Conservation (phyloP, 2,797 vertebrate genomes). For the Gambelia wislizenii region DNA sequence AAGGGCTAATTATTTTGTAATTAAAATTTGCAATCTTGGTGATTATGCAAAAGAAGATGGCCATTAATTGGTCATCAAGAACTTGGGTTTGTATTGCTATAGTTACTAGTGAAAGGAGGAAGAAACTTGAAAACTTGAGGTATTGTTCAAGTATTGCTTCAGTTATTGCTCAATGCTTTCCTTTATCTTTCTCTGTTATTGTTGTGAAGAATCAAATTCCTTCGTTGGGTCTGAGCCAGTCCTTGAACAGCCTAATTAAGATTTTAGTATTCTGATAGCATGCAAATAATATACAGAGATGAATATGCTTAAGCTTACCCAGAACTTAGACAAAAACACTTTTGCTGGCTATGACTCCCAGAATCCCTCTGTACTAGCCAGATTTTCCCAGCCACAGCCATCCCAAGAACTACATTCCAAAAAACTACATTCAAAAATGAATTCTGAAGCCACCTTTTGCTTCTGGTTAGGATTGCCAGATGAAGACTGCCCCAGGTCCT, state of each 20-base stretch:
- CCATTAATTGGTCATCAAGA: not conserved
- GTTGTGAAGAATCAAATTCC: not conserved
- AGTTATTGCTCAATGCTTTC: not conserved
- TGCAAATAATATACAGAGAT: not conserved
- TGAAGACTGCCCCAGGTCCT: too few species aligned
- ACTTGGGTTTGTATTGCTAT: conserved; percentile 13
- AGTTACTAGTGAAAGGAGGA: not conserved
- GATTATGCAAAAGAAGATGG: too few species aligned
- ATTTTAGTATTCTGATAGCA: not conserved
- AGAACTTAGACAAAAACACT: not conserved
- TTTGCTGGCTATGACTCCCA: too few species aligned
- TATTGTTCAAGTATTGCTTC: not conserved
- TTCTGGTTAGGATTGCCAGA: too few species aligned
- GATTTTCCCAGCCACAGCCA: too few species aligned
- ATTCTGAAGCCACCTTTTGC: too few species aligned
- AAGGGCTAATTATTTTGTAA: not conserved
- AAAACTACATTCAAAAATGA: too few species aligned
- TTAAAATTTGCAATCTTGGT: not conserved
- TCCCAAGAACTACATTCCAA: too few species aligned
- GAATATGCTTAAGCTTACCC: not conserved
- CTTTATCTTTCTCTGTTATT: not conserved
- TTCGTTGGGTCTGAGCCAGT: not conserved
- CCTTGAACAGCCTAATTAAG: not conserved
- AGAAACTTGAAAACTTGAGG: not conserved
- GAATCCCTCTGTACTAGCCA: too few species aligned